These are phyloP conservation scores for Trichopoda pennipes DNA, from an alignment of 2,888 invertebrate species.

Conservation along the genomic window DNA sequence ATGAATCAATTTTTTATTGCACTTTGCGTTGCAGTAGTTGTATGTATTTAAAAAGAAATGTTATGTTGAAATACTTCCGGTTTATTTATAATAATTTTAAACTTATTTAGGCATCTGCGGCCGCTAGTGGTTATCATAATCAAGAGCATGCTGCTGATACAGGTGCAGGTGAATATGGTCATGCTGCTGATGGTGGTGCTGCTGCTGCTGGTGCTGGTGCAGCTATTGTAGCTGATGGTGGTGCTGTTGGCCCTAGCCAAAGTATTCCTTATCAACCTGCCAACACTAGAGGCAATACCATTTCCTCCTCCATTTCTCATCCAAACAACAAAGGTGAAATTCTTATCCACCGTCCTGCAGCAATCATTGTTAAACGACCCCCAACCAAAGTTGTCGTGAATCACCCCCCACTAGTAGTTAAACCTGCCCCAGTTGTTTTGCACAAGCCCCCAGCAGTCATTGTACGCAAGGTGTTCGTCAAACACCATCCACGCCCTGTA, in stretches of 20 bases:
- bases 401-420: slow-evolving; percentile 80
- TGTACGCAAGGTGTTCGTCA: slow-evolving; percentile 78
- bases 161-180: slow-evolving; percentile 55
- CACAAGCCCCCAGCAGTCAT: slow-evolving; percentile 81
- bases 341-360: slow-evolving; percentile 79
- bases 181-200: slow-evolving; percentile 26
- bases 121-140: slow-evolving; percentile 42
- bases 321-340: slow-evolving; percentile 80
- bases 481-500: slow-evolving; percentile 79
- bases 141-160: slow-evolving; percentile 41
- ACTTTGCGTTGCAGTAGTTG: slow-evolving; percentile 78
- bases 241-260: slow-evolving; percentile 64
- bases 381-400: slow-evolving; percentile 80
- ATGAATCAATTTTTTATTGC: slow-evolving; percentile 77
- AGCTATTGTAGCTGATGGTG: slow-evolving; percentile 14
- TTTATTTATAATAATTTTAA: slow-evolving; percentile 5
- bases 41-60: slow-evolving; percentile 74
- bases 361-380: slow-evolving; percentile 80
- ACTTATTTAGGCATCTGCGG: slow-evolving; percentile 66
- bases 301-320: slow-evolving; percentile 76
- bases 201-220: slow-evolving; percentile 20
- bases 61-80: slow-evolving; percentile 2
- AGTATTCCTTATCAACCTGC: slow-evolving; percentile 73
- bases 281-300: slow-evolving; percentile 74
- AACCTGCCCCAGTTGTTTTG: slow-evolving; percentile 80